Evolutionary conservation across 2,113 vertebrate genomes (phyloP).

Genomic region (Laticauda laticaudata): DNA sequence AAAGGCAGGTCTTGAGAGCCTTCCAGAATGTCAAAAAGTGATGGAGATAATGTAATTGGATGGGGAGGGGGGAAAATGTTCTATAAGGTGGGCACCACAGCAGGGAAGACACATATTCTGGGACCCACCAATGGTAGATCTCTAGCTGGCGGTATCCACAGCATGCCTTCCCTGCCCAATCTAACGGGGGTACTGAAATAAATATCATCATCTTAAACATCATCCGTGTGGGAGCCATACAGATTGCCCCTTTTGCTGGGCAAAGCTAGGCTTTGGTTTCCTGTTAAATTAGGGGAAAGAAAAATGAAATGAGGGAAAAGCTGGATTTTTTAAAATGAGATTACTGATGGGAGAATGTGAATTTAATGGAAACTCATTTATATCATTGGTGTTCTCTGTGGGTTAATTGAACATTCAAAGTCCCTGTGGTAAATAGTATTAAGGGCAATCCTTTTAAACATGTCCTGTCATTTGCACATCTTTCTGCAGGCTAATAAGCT

Average conservation of each 20-base stretch:
- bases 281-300: not conserved
- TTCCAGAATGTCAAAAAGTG: not conserved
- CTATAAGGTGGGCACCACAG: not conserved
- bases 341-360: conserved; percentile 8
- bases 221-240: not conserved
- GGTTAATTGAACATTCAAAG: conserved; percentile 26
- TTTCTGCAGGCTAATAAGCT: conserved; percentile 34
- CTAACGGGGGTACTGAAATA: not conserved
- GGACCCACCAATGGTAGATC: not conserved
- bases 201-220: not conserved
- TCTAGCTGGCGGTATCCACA: not conserved
- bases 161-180: not conserved
- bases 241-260: not conserved
- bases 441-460: conserved; percentile 39
- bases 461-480: conserved; percentile 15
- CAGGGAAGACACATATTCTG: not conserved
- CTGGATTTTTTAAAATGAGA: not conserved
- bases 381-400: not conserved
- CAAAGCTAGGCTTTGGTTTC: fast-evolving
- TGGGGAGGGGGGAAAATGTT: not conserved
- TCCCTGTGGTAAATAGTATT: conserved; percentile 29
- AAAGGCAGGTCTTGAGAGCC: not conserved
- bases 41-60: not conserved
- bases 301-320: not conserved
- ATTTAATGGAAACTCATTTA: not conserved